phyloP scores from a whole-genome alignment of 1,140 invertebrate species.

The Diorhabda sublineata region DNA sequence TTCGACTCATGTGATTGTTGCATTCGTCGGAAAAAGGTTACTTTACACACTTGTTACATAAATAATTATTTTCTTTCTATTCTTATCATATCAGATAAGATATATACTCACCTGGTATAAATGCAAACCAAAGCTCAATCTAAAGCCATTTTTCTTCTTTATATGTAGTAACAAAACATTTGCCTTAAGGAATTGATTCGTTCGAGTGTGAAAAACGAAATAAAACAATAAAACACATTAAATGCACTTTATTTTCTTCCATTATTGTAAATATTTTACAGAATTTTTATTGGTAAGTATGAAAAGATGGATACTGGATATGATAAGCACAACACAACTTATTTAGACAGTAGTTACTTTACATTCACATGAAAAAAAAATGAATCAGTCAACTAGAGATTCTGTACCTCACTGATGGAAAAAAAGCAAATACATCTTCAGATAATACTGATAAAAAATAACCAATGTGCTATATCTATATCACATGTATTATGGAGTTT shows the following conservation, averaged over 20 bases:
- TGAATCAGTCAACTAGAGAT: conserved; percentile 37
- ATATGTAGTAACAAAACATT: no score
- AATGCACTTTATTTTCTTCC: conserved; percentile 46
- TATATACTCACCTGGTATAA: no score
- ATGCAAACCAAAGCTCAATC: no score
- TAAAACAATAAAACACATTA: conserved; percentile 39
- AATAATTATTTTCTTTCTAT: no score
- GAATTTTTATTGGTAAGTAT: conserved; percentile 40
- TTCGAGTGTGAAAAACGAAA: no score
- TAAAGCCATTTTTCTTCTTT: no score
- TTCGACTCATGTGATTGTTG: no score
- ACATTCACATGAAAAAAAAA: conserved; percentile 35
- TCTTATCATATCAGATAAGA: no score
- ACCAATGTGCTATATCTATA: conserved; percentile 29
- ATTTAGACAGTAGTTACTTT: conserved; percentile 30
- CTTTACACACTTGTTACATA: no score
- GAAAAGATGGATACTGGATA: conserved; percentile 41
- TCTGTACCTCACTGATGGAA: conserved; percentile 29
- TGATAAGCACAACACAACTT: conserved; percentile 43
- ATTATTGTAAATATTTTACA: conserved; percentile 42
- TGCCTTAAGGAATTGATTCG: no score
- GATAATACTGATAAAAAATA: conserved; percentile 38
- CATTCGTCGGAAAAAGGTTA: no score
- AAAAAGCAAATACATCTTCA: conserved; percentile 25
- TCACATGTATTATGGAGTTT: conserved; percentile 27